Percentiles rank a stretch among this genome's conserved stretches.
Conservation (phyloP, 2,113 vertebrate species). For the Semnornis frantzii region DNA sequence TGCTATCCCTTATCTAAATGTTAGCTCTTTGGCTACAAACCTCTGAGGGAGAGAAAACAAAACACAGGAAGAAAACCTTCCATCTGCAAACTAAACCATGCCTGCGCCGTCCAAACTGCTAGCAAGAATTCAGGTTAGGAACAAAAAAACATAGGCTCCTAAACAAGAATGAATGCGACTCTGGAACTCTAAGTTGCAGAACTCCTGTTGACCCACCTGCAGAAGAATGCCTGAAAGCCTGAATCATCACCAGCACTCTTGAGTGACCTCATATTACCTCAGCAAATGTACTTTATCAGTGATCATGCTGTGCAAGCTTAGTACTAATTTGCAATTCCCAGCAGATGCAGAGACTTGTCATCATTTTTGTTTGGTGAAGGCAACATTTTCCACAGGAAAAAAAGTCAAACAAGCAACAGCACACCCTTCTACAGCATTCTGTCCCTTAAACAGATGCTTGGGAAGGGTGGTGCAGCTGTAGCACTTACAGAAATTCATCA, state of each 20-base stretch:
- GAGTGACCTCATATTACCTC: conserved; percentile 19
- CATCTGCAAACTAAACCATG: not conserved
- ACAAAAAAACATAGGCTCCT: not conserved
- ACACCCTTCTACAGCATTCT: not conserved
- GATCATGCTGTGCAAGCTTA: conserved; percentile 18
- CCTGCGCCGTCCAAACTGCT: not conserved
- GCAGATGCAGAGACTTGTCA: conserved; percentile 44
- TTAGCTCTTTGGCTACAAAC: not conserved
- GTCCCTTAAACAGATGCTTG: conserved; percentile 17
- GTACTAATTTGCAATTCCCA: conserved; percentile 36
- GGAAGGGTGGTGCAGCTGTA: not conserved
- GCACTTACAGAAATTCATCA: not conserved
- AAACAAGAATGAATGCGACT: not conserved
- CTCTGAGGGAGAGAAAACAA: not conserved
- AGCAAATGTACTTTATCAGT: conserved; percentile 36
- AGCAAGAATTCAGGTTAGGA: not conserved
- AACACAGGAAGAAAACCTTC: not conserved
- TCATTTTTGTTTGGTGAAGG: conserved; percentile 25
- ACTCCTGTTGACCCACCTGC: not conserved
- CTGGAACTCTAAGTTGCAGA: not conserved
- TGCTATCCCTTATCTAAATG: not conserved
- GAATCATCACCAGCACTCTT: not conserved
- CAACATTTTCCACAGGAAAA: conserved; percentile 42
- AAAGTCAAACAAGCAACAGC: conserved; percentile 31
- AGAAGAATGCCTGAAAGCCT: conserved; percentile 29